Conservation (phyloP, 1,140 invertebrate species). For the Bombus turneri region DNA sequence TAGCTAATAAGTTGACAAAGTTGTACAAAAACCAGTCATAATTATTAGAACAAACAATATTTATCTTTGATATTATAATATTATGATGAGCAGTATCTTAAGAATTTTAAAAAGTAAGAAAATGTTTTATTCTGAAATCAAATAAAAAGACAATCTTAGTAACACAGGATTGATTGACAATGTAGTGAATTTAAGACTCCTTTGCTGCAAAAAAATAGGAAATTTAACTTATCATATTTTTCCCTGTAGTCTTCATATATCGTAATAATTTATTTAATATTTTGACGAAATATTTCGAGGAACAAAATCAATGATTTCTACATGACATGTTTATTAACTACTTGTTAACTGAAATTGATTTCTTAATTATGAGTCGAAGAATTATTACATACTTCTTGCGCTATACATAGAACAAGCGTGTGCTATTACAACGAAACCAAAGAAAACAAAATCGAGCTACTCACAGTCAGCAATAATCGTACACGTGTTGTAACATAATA, state of each 20-base stretch:
- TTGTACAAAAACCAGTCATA: no score
- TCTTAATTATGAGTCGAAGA: background rate
- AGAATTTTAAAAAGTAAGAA: background rate
- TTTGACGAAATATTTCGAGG: no score
- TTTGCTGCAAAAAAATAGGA: no score
- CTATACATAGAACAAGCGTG: background rate
- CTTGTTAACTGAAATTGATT: background rate
- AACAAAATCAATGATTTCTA: no score
- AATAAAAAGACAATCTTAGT: background rate
- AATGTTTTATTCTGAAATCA: background rate
- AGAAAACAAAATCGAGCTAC: constrained; percentile 4
- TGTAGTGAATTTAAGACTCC: no score
- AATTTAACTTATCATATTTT: no score
- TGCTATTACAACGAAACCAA: background rate
- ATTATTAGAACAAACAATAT: no score
- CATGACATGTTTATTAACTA: background rate
- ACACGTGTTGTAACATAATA: background rate
- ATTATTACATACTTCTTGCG: no score
- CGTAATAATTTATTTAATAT: no score
- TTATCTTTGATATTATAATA: background rate
- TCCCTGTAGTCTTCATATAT: no score
- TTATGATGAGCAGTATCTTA: background rate
- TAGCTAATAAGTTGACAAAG: no score
- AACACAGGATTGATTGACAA: no score
- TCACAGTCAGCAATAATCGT: background rate